These are phyloP conservation scores for Chaetodon trifascialis DNA, from an alignment of 2,113 vertebrate species.

Conservation along the genomic window DNA sequence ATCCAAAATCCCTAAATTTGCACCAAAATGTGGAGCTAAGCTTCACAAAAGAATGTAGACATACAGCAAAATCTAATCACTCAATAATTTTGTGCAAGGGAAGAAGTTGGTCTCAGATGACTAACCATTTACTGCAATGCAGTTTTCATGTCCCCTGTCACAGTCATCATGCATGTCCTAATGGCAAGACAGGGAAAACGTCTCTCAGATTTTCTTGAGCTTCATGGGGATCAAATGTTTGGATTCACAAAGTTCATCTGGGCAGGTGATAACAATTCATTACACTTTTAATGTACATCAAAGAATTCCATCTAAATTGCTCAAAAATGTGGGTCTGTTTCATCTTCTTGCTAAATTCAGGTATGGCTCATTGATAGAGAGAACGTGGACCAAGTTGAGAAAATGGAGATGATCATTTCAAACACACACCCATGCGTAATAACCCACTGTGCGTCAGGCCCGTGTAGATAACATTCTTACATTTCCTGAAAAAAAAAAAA, in stretches of 20 bases:
- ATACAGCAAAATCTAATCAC: not conserved
- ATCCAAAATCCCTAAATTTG: not conserved
- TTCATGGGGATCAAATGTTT: not conserved
- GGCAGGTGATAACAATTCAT: not conserved
- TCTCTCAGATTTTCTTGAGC: not conserved
- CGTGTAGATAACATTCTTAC: slow-evolving; percentile 33
- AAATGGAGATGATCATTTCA: not conserved
- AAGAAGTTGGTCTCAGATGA: not conserved
- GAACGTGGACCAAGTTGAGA: not conserved
- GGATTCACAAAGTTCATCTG: not conserved
- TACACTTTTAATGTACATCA: not conserved
- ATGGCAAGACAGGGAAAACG: not conserved
- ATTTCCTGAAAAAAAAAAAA: slow-evolving; percentile 16
- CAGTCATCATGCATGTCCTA: not conserved
- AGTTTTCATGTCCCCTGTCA: not conserved
- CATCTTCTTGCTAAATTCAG: not conserved
- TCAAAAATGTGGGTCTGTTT: too few relatives aligned
- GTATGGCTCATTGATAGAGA: not conserved
- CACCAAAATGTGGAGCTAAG: not conserved
- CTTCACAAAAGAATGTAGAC: not conserved
- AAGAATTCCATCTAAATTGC: not conserved
- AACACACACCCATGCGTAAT: not conserved
- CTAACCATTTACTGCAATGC: not conserved
- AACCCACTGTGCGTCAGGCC: not conserved
- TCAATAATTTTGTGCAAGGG: not conserved